Base-by-base conservation (phyloP, 1,140 invertebrate genomes). In the Ericerus pela region DNA sequence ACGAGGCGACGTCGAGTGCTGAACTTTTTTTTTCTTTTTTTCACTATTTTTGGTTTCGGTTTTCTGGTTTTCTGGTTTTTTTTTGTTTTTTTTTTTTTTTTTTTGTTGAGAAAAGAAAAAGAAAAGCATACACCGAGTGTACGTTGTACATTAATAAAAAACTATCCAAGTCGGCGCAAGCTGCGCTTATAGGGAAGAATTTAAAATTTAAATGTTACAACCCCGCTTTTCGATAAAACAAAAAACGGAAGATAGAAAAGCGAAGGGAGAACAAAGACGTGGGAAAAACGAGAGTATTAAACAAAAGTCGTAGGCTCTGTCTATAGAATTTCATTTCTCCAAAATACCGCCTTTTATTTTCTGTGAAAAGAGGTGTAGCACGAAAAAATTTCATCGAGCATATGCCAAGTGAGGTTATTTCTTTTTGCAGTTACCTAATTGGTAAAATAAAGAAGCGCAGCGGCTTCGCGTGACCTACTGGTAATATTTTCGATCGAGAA, bases 81-180 rank as follows among this genome's bases (percentile, higher is more conserved):
- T n/a, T n/a, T n/a, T n/a, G n/a, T n/a, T n/a, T n/a, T n/a, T n/a
- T n/a, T n/a, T n/a, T n/a, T n/a, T n/a, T n/a, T n/a, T n/a, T n/a
- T n/a, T n/a, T n/a, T n/a, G n/a, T n/a, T n/a, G n/a, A n/a, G n/a
- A n/a, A n/a, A n/a, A n/a, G n/a, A n/a, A n/a, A n/a, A n/a, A n/a
- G n/a, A n/a, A n/a, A n/a, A n/a, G n/a, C n/a, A n/a, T n/a, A n/a
- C 4, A 18, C 41, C 20, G 3, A 47, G 10, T 47, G 41, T 47
- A 47, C 26, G 41, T 47, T 47, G 41, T 47, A 47, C 41, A 47
- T 47, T 47, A 47, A 47, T 47, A 47, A 47, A 47, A 47, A 47
- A 20, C 41, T 24, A 47, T 47, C 41, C 20, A 24, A 47, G 26
- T 24, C 41, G n/a, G 41, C 26, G 26, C 41, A 47, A 47, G 41